Percentiles rank a stretch among this genome's conserved stretches.
Evolutionary conservation across 2,888 invertebrate species (phyloP).

Genomic region (Calephelis perditalis): DNA sequence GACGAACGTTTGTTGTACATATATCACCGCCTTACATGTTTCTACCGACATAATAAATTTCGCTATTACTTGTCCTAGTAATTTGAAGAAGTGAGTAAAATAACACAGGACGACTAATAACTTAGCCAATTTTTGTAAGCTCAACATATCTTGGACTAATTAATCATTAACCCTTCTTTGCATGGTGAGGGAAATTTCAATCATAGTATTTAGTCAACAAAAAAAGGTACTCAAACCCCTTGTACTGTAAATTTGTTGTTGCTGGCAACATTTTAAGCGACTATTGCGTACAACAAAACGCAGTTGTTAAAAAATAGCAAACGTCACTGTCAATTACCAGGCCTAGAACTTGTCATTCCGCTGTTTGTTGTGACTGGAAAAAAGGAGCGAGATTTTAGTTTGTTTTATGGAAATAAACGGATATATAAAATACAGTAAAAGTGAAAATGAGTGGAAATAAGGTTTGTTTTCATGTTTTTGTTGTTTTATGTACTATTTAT

Average conservation of each 20-base stretch:
- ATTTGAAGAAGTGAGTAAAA: too few species aligned
- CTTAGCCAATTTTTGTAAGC: too few species aligned
- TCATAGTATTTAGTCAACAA: constrained; percentile 36
- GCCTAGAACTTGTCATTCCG: constrained; percentile 34
- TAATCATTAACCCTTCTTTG: constrained; percentile 23
- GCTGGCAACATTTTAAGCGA: constrained; percentile 36
- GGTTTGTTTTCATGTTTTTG: constrained; percentile 36
- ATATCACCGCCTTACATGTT: too few species aligned
- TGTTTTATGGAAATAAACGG: constrained; percentile 24
- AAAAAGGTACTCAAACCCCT: constrained; percentile 38
- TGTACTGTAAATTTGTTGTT: constrained; percentile 39
- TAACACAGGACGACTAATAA: too few species aligned
- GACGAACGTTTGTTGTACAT: too few species aligned
- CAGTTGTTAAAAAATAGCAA: constrained; percentile 37
- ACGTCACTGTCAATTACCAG: constrained; percentile 36
- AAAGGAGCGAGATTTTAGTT: constrained; percentile 31
- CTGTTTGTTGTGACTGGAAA: constrained; percentile 30
- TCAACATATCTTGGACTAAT: too few species aligned
- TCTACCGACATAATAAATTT: too few species aligned
- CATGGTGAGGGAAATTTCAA: constrained; percentile 36
- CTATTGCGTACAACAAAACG: constrained; percentile 36
- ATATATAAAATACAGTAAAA: constrained; percentile 23
- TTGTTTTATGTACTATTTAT: constrained; percentile 39
- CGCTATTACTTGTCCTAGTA: too few species aligned
- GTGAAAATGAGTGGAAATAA: constrained; percentile 33